Evolutionary conservation across 1,140 invertebrate genomes (phyloP).

Genomic region (Anoplolepis gracilipes): DNA sequence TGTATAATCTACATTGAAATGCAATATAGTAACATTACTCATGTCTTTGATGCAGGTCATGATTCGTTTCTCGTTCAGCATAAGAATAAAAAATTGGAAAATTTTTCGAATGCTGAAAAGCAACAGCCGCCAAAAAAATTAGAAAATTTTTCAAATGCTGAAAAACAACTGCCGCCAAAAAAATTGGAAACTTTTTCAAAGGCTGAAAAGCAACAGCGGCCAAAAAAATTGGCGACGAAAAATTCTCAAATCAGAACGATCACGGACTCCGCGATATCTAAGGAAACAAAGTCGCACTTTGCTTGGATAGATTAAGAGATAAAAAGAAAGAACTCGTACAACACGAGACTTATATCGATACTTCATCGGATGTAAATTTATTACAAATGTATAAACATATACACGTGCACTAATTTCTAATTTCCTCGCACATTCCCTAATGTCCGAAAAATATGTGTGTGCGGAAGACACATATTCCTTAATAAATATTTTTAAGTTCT

Average conservation of each 20-base stretch:
- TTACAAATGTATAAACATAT: conserved; percentile 76
- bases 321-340: not conserved
- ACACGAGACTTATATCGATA: conserved; percentile 5
- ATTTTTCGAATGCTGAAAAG: conserved; percentile 74
- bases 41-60: conserved; percentile 77
- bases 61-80: conserved; percentile 79
- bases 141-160: too few species aligned
- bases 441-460: conserved; percentile 14
- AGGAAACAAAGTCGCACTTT: conserved; percentile 63
- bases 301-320: conserved; percentile 75
- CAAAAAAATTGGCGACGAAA: conserved; percentile 54
- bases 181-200: conserved; percentile 75
- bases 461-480: conserved; percentile 17
- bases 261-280: not conserved
- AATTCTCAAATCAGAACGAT: conserved; percentile 54
- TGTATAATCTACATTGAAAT: not conserved
- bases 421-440: conserved; percentile 16
- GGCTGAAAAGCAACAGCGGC: conserved; percentile 68
- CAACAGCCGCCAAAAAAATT: conserved; percentile 64
- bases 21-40: not conserved
- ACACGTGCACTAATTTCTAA: conserved; percentile 42
- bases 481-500: conserved; percentile 64
- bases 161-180: conserved; percentile 66
- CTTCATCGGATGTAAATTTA: conserved; percentile 64
- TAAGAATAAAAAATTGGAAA: conserved; percentile 73